Percentiles rank a stretch among this genome's conserved stretches.
phyloP scores from a whole-genome alignment of 2,888 invertebrate genomes.

The Creontiades dilutus region DNA sequence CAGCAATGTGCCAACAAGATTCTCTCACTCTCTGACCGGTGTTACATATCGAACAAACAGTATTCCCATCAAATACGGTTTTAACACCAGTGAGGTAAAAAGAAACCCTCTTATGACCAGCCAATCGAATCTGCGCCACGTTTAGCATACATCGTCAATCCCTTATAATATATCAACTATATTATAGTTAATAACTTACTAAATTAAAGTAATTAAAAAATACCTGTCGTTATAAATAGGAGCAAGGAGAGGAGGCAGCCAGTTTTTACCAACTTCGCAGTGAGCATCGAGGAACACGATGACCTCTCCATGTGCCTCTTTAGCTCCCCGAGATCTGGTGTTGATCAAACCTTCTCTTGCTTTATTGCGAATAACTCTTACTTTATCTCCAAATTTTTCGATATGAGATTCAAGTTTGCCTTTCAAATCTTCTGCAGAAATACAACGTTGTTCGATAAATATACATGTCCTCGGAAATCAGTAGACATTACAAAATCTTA shows the following conservation, averaged over 20 bases:
- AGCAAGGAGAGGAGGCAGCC: conserved; percentile 96
- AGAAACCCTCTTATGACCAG: too few species aligned
- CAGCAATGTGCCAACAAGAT: too few species aligned
- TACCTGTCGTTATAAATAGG: conserved; percentile 91
- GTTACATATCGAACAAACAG: too few species aligned
- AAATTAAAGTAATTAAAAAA: too few species aligned
- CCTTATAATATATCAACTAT: too few species aligned
- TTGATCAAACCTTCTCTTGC: conserved; percentile 96
- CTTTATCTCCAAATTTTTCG: conserved; percentile 91
- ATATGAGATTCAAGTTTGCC: conserved; percentile 91
- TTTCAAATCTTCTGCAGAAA: conserved; percentile 86
- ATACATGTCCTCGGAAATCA: neutral
- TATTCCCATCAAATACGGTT: too few species aligned
- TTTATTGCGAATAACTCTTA: conserved; percentile 91
- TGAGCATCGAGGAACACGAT: conserved; percentile 99
- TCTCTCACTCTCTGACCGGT: too few species aligned
- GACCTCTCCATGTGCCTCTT: conserved; percentile 95
- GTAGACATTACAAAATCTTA: too few species aligned
- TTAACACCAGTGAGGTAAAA: too few species aligned
- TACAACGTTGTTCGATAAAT: neutral
- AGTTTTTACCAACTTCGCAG: conserved; percentile 97
- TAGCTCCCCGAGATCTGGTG: conserved; percentile 93
- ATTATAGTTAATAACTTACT: too few species aligned
- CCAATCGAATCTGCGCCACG: too few species aligned
- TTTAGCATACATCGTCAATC: too few species aligned